Evolutionary conservation across 2,797 vertebrate genomes (phyloP).

Genomic region (Emys orbicularis): DNA sequence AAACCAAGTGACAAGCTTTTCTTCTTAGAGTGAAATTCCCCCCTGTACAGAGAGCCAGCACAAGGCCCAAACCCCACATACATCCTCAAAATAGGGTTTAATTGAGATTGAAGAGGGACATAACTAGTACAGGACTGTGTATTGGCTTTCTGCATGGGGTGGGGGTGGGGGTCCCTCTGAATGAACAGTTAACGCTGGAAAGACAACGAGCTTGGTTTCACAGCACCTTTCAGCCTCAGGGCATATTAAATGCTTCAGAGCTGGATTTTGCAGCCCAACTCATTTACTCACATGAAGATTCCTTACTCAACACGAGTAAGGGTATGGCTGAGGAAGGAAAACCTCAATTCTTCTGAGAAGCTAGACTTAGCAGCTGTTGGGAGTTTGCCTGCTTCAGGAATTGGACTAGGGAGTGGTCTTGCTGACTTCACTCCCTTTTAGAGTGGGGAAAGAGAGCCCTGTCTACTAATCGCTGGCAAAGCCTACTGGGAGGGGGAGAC

Average conservation of each 20-base stretch:
- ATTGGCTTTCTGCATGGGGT: background rate
- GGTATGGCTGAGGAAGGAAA: background rate
- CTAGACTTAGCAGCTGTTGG: no score
- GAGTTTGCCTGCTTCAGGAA: background rate
- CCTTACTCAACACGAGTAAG: background rate
- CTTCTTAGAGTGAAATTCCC: background rate
- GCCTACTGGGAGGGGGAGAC: background rate
- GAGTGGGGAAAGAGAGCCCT: background rate
- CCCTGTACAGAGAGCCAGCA: background rate
- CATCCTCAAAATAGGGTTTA: conserved; percentile 18
- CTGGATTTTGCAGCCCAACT: background rate
- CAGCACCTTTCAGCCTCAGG: background rate
- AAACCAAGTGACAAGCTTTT: background rate
- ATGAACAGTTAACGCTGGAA: background rate
- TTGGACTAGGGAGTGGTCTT: background rate
- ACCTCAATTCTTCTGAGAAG: no score
- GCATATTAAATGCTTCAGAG: background rate
- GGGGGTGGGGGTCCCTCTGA: background rate
- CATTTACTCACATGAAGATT: background rate
- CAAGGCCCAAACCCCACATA: conserved; percentile 1
- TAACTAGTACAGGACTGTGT: conserved; percentile 10
- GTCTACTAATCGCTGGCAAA: background rate
- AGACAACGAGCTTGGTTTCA: background rate
- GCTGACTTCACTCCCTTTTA: background rate
- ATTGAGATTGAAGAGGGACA: conserved; percentile 38